phyloP scores from a whole-genome alignment of 2,888 invertebrate species.

The Schrankia costaestrigalis region DNA sequence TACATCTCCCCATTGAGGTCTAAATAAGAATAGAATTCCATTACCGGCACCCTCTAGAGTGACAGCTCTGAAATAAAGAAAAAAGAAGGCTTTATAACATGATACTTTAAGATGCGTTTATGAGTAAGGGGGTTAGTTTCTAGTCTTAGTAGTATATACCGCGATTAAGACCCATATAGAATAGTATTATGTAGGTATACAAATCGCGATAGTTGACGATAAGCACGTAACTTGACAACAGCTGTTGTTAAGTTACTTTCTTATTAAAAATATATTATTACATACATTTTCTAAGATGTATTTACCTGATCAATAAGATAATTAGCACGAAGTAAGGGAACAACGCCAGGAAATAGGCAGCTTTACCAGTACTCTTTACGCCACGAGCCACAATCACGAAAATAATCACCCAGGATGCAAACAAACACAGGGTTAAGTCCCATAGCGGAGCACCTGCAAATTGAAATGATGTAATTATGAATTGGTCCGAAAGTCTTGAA shows the following conservation, averaged over 20 bases:
- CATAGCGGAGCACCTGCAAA: constrained; percentile 81
- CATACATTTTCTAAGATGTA: no score
- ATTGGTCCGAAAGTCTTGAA: neutral
- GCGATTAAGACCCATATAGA: no score
- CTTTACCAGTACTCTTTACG: constrained; percentile 89
- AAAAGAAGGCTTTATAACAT: neutral
- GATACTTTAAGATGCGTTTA: neutral
- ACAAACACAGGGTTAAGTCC: constrained; percentile 84
- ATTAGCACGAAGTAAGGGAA: constrained; percentile 91
- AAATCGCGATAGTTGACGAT: no score
- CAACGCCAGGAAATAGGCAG: constrained; percentile 92
- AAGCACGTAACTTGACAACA: no score
- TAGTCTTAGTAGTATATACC: no score
- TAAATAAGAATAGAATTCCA: constrained; percentile 89
- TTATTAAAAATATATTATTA: no score
- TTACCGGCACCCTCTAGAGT: constrained; percentile 85
- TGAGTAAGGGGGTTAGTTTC: no score
- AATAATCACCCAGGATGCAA: constrained; percentile 85
- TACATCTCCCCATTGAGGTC: constrained; percentile 88
- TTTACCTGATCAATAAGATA: constrained; percentile 83
- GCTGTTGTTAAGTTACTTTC: no score
- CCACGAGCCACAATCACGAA: constrained; percentile 86
- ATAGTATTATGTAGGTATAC: no score
- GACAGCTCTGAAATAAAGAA: constrained; percentile 67
- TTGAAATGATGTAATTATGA: no score